These are phyloP conservation scores for Cantharis flavilabris DNA, from an alignment of 2,888 invertebrate genomes.

Conservation along the genomic window DNA sequence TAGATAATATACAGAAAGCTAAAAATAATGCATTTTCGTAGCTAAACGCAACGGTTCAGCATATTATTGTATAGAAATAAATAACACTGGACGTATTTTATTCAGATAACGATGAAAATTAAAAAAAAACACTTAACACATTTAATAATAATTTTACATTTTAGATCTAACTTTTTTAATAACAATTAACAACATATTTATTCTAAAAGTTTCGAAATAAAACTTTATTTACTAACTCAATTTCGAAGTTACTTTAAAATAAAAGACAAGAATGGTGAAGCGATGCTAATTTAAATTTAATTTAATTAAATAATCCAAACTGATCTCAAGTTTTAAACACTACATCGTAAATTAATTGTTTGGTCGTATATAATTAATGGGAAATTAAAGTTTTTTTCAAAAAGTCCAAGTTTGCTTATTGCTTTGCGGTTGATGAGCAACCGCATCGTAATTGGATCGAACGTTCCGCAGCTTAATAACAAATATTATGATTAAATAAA, in stretches of 20 bases:
- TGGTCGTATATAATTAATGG: slow-evolving; percentile 43
- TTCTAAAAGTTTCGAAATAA: slow-evolving; percentile 15
- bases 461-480: slow-evolving; percentile 19
- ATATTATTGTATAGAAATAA: too few relatives aligned
- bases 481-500: slow-evolving; percentile 18
- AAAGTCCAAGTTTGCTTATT: slow-evolving; percentile 37
- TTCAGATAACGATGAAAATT: too few relatives aligned
- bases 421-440: slow-evolving; percentile 27
- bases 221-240: slow-evolving; percentile 28
- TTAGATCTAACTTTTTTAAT: slow-evolving; percentile 14
- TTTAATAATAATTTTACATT: background rate
- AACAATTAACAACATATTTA: slow-evolving; percentile 23
- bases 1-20: background rate
- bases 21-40: background rate
- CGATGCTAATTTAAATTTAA: slow-evolving; percentile 28
- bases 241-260: slow-evolving; percentile 22
- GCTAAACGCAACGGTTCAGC: too few relatives aligned
- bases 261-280: slow-evolving; percentile 14
- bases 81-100: too few relatives aligned
- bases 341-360: slow-evolving; percentile 40
- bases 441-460: slow-evolving; percentile 32
- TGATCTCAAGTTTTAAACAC: slow-evolving; percentile 30
- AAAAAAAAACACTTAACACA: background rate
- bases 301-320: slow-evolving; percentile 32
- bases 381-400: slow-evolving; percentile 43